Conservation (phyloP, 2,113 vertebrate genomes). For the Perognathus longimembris region DNA sequence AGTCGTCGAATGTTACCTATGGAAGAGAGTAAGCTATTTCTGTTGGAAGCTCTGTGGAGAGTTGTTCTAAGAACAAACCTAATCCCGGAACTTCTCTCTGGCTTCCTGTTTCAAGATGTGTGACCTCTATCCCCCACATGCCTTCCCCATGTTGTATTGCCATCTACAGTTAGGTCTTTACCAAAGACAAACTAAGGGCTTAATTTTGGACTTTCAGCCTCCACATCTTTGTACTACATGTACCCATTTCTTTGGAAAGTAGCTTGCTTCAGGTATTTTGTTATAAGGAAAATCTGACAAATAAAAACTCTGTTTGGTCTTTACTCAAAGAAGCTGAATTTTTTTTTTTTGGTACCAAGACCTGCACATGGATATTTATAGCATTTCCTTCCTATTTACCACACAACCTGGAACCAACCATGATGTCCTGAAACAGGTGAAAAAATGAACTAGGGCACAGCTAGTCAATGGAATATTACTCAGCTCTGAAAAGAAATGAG, state of each 20-base stretch:
- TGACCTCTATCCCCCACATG: too few relatives aligned
- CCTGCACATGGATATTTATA: neutral
- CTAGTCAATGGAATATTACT: too few relatives aligned
- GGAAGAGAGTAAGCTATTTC: neutral
- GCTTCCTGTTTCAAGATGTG: neutral
- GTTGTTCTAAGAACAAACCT: neutral
- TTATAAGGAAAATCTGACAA: neutral
- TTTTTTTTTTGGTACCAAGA: neutral
- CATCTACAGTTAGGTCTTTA: neutral
- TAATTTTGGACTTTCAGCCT: neutral
- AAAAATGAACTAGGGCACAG: too few relatives aligned
- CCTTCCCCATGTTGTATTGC: neutral
- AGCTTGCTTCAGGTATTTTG: neutral
- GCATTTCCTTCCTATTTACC: neutral
- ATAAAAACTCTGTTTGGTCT: neutral
- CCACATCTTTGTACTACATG: neutral
- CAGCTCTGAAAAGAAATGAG: too few relatives aligned
- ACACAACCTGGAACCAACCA: neutral
- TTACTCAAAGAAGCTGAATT: neutral
- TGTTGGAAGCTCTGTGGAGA: neutral
- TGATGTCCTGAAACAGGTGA: neutral
- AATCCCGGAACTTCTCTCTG: too few relatives aligned
- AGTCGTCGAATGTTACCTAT: neutral
- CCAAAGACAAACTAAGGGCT: neutral
- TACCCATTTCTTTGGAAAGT: neutral